Conservation (phyloP, 2,113 vertebrate genomes). For the Odontesthes bonariensis region DNA sequence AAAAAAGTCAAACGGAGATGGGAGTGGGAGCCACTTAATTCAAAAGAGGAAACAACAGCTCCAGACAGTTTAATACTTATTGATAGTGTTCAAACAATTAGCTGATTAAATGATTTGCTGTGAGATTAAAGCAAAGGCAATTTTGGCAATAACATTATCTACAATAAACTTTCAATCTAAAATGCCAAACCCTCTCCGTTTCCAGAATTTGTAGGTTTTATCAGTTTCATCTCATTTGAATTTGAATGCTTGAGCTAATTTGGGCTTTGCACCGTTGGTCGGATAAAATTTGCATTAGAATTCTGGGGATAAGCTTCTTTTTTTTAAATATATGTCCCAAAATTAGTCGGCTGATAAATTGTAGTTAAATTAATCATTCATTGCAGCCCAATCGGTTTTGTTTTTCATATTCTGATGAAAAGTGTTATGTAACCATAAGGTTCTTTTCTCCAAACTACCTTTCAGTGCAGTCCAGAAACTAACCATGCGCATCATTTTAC, state of each 20-base stretch:
- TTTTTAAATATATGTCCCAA: background rate
- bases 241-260: background rate
- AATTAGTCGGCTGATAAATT: background rate
- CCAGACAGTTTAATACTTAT: background rate
- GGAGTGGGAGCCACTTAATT: background rate
- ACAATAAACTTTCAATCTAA: too few relatives aligned
- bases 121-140: background rate
- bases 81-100: too few relatives aligned
- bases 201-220: background rate
- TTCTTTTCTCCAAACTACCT: background rate
- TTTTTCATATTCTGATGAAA: background rate
- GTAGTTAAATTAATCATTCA: background rate
- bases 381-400: background rate
- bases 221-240: background rate
- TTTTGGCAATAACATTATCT: too few relatives aligned
- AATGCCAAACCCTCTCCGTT: background rate
- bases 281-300: too few relatives aligned
- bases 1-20: background rate
- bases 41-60: background rate
- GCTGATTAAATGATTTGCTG: background rate
- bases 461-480: slow-evolving; percentile 10
- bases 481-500: slow-evolving; percentile 2
- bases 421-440: background rate
- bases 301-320: too few relatives aligned
- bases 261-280: too few relatives aligned